Conservation (phyloP, 2,113 vertebrate species). For the Platycercus adscitus region DNA sequence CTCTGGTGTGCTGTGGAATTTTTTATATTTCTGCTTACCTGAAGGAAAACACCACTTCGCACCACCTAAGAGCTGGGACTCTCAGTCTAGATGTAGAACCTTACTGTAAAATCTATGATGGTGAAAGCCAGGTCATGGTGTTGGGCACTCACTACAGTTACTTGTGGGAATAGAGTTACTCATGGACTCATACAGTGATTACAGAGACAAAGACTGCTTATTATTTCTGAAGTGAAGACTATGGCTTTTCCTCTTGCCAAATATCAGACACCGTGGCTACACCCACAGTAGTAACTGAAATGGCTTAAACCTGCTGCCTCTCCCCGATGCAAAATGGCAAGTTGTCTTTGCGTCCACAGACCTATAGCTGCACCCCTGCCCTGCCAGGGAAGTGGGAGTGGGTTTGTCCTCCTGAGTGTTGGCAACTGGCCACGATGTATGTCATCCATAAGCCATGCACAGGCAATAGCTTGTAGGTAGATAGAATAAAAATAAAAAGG, state of each 20-base stretch:
- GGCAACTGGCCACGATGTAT: background rate
- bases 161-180: background rate
- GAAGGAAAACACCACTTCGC: background rate
- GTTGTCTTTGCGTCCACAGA: background rate
- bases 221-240: background rate
- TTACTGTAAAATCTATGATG: accelerated
- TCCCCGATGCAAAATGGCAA: background rate
- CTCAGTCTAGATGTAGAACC: background rate
- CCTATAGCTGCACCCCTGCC: background rate
- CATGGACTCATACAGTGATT: background rate
- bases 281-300: background rate
- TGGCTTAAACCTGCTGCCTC: background rate
- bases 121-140: background rate
- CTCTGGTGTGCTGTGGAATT: background rate
- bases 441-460: background rate
- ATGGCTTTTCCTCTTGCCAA: background rate
- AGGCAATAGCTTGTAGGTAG: background rate
- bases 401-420: background rate
- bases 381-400: background rate
- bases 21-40: background rate
- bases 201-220: background rate
- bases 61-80: accelerated
- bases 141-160: background rate
- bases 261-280: background rate
- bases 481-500: background rate